Conservation (phyloP, 2,888 invertebrate species). For the Mythimna albipuncta region DNA sequence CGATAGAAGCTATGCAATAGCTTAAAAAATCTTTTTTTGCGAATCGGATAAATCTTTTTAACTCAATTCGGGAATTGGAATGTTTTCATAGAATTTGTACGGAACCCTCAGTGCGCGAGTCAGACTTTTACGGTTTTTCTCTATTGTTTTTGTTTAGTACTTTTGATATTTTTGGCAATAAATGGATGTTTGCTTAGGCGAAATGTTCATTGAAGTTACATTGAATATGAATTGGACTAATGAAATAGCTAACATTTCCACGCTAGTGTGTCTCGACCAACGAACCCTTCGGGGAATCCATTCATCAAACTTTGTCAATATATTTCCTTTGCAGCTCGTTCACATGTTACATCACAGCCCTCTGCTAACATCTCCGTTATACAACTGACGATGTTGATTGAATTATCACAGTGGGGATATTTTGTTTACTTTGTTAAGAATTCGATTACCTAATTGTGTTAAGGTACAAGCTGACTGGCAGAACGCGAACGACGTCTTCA, state of each 20-base stretch:
- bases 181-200: not conserved
- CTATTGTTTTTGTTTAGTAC: not conserved
- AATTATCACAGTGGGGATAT: not conserved
- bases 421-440: not conserved
- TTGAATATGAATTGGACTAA: slow-evolving; percentile 24
- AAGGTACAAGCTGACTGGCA: no score
- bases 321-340: slow-evolving; percentile 21
- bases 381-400: not conserved
- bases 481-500: no score
- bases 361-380: not conserved
- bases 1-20: no score
- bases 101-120: no score
- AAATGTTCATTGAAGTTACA: not conserved
- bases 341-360: slow-evolving; percentile 12
- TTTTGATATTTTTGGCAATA: not conserved
- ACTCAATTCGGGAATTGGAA: no score
- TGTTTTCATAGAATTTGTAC: no score
- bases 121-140: not conserved
- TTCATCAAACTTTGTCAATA: slow-evolving; percentile 35
- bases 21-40: no score
- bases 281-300: slow-evolving; percentile 15
- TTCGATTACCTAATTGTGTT: no score
- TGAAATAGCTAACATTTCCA: not conserved
- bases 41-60: no score
- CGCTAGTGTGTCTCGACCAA: not conserved